Percentiles rank a stretch among this genome's conserved stretches.
phyloP scores from a whole-genome alignment of 1,140 invertebrate genomes.

The Eubasilissa regina region DNA sequence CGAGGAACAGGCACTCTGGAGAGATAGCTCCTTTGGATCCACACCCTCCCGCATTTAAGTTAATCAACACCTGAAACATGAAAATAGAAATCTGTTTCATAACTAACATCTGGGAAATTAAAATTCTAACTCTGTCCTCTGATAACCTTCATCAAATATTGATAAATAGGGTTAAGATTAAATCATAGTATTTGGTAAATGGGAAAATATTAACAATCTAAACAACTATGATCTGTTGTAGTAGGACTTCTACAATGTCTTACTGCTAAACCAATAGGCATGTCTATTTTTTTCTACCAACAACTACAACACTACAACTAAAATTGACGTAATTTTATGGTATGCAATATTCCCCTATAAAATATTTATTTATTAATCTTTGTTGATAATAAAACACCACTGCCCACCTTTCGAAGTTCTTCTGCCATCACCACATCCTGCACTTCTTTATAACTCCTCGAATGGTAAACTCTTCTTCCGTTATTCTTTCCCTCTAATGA shows the following conservation, averaged over 20 bases:
- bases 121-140: neutral
- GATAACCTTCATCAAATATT: neutral
- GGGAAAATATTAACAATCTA: too few species aligned
- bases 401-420: slow-evolving; percentile 80
- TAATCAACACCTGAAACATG: slow-evolving; percentile 76
- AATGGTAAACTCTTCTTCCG: slow-evolving; percentile 76
- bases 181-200: too few species aligned
- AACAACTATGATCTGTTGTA: too few species aligned
- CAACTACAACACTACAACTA: too few species aligned
- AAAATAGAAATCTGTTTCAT: neutral
- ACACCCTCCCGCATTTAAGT: slow-evolving; percentile 78
- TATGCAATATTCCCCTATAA: too few species aligned
- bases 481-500: slow-evolving; percentile 80
- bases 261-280: too few species aligned
- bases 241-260: too few species aligned
- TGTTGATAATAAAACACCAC: neutral
- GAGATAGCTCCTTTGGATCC: slow-evolving; percentile 84
- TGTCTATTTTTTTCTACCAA: too few species aligned
- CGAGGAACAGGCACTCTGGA: slow-evolving; percentile 85
- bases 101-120: neutral
- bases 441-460: slow-evolving; percentile 75
- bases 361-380: too few species aligned
- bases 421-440: slow-evolving; percentile 83
- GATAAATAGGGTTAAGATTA: too few species aligned
- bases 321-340: too few species aligned